Conservation (phyloP, 2,888 invertebrate species). For the Phyllotreta cruciferae region DNA sequence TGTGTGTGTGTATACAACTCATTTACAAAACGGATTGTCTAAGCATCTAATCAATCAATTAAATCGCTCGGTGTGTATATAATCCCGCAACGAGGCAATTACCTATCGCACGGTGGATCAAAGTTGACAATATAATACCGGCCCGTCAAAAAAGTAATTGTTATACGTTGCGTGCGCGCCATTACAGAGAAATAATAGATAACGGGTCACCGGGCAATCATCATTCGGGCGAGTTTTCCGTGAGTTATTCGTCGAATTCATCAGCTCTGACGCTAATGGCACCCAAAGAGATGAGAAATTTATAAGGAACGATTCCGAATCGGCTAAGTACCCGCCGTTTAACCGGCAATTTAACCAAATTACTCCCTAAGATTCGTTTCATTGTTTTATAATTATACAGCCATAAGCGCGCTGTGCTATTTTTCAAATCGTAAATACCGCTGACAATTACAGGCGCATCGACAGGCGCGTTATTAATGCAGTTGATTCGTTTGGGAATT, state of each 20-base stretch:
- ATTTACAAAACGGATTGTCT: not conserved
- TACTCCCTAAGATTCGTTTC: not conserved
- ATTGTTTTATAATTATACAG: too few relatives aligned
- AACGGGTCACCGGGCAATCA: slow-evolving; percentile 24
- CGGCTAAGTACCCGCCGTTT: slow-evolving; percentile 6
- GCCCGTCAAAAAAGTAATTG: slow-evolving; percentile 22
- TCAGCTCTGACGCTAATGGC: slow-evolving; percentile 36
- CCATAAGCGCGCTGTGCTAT: too few relatives aligned
- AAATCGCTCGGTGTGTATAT: slow-evolving; percentile 21
- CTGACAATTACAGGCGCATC: too few relatives aligned
- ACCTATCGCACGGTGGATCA: slow-evolving; percentile 15
- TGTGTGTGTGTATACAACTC: not conserved
- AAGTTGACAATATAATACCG: slow-evolving; percentile 26
- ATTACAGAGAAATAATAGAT: slow-evolving; percentile 26
- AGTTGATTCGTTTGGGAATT: too few relatives aligned
- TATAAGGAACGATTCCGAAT: slow-evolving; percentile 19
- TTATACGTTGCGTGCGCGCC: slow-evolving; percentile 2
- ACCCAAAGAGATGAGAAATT: slow-evolving; percentile 27
- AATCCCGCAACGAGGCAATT: slow-evolving; percentile 15
- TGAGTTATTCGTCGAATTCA: slow-evolving; percentile 32
- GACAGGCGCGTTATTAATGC: too few relatives aligned
- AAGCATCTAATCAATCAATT: slow-evolving; percentile 11
- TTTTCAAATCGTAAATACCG: too few relatives aligned
- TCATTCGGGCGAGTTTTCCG: slow-evolving; percentile 24
- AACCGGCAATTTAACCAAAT: slow-evolving; percentile 4